Evolutionary conservation across 2,888 invertebrate genomes (phyloP), one percentile per base, ranked within the genome.

Genomic region (Rhodophaea formosa): DNA sequence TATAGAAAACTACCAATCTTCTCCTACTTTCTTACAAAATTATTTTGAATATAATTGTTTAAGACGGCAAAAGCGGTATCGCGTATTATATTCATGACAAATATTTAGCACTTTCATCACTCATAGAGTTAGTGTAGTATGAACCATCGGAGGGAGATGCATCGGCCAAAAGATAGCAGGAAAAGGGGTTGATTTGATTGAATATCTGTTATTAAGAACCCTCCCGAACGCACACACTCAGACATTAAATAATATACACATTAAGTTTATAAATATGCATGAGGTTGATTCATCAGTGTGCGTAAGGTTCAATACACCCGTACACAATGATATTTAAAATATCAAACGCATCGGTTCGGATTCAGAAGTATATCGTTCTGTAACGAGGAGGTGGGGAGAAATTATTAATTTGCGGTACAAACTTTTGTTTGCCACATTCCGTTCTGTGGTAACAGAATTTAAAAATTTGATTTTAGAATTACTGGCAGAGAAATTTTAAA

Each of bases 191-290:
- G 88, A 85, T 84, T 90, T 90, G 91, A 91, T 91, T 90, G 91
- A 91, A 91, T 91, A 91, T 91, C 90, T 90, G 91, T 86, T 89
- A 90, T 91, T 82, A 89, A 84, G 86, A 82, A 82, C 87, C 88
- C 80, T 81, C 81, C 80, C 75, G 63, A 67, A 71, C 80, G 67
- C 86, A 83, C 88, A 87, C 83, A 82, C 68, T 67, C 80, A 82
- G 75, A 81, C 80, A 85, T 85, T 84, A 86, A 88, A 88, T 89
- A 90, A 87, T 88, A 86, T 86, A 88, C 84, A 82, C 82, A 75
- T 79, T 80, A 79, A 84, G 77, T 81, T 86, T 88, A 90, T 91
- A 86, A 90, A 91, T 91, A 91, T 91, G 85, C 90, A 91, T 90
- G 87, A 89, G 86, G 58, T 72, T 39, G 67, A 67, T 59, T 45